Base-by-base conservation (phyloP, 2,797 vertebrate genomes). In the Rhyacichthys aspro region DNA sequence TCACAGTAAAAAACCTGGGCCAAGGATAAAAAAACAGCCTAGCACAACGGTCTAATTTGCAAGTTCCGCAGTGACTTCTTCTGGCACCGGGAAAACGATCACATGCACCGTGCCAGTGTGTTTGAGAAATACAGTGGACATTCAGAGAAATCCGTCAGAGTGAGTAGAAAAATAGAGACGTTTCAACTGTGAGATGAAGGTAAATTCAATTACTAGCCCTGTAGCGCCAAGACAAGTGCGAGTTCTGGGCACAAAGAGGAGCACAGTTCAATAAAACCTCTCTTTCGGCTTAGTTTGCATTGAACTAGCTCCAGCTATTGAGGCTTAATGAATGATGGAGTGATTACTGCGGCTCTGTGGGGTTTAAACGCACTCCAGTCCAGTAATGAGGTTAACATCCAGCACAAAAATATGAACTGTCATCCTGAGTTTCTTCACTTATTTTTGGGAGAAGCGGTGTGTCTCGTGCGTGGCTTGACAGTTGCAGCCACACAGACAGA, bases 21-120 rank as follows among this genome's bases (percentile, higher is more conserved):
- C 54, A 28, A 41, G 55, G 79, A 90, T 91, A 76, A 91, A 89
- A 90, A 75, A 61, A 48, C 54, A 65, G 55, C 65, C 8, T 11
- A 70, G 34, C 54, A 55, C 48, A 83, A 89, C 80, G 82, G 12
- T 91, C 84, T 91, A 90, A 91, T 91, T 91, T 90, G 68, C 55
- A 42, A 77, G 86, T 83, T 88, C 83, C 74, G 39, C 75, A 76
- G 76, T 67, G 80, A 77, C 78, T 81, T 48, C 63, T 81, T 82
- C 43, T 83, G 60, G 59, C 72, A 53, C 78, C 59, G n/a, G 68
- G 66, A 70, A 55, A 76, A 62, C 59, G 8, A 9, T 39, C 10
- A 72, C 15, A 5, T 57, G 39, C 53, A 66, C 78, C 52, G 38
- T 74, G 76, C 74, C 81, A 77, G 43, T 19, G 55, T 39, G 50